Evolutionary conservation across 2,888 invertebrate species (phyloP), one percentile per base, ranked within the genome.

Genomic region (Eupeodes luniger): DNA sequence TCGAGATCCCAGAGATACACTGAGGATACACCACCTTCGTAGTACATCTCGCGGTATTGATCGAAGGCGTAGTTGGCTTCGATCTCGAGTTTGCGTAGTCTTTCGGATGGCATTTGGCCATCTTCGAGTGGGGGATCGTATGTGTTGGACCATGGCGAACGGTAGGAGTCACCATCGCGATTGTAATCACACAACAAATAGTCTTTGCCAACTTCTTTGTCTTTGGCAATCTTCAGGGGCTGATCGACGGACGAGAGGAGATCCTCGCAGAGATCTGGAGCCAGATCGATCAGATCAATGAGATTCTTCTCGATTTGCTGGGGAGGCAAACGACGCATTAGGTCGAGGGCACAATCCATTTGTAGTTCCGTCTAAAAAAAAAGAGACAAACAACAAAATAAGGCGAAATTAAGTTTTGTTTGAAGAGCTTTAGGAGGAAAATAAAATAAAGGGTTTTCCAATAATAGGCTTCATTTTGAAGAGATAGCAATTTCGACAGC

Each of bases 1-100:
- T 99, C 99, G 93, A 99, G 95, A 92, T 99, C 99, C 99, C 99
- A 99, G 89, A 99, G 95, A 94, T 99, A 99, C 5, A 99, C 99
- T 7, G 99, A 99, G 19, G 99, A 99, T 0, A 99, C 99, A 1
- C 99, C 99, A 77, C 99, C 99, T 94, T 99, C 99, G 93, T 98
- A 99, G 94, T 99, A 99, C 97, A 99, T 98, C 94, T 99, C 99
- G 92, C 99, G 96, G 93, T 99, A 99, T 92, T 98, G 98, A 94
- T 99, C 99, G 93, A 99, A 99, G 14, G 99, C 99, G 93, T 97
- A 96, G 94, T 99, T 99, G 0, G 99, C 99, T 93, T 99, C 99
- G 85, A 99, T 96, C 95, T 99, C 99, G 91, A 99, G 94, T 93
- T 98, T 98, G 87, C 99, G 95, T 91, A 99, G 94, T 91, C 97